Base-by-base conservation (phyloP, 2,888 invertebrate species). In the Sthenelais limicola region DNA sequence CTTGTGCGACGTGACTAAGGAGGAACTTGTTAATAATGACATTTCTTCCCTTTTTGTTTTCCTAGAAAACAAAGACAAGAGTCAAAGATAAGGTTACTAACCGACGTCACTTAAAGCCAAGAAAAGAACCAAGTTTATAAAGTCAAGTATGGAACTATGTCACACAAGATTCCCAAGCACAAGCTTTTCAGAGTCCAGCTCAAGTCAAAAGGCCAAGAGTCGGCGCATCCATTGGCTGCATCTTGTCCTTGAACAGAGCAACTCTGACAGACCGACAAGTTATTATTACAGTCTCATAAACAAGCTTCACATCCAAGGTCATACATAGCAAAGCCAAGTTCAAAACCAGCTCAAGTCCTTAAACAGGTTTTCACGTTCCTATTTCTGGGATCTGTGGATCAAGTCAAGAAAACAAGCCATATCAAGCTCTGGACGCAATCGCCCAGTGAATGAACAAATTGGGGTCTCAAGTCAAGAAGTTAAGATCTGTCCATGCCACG, bases 21-120 rank as follows among this genome's bases (percentile, higher is more conserved):
- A 43, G 43, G 9, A 43, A 43, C 18, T 2, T 67, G 28, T 9
- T 5, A 67, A 28, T 67, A 67, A 67, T 67, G 18, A 43, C 7
- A 18, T 67, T 67, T 28, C 24, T 51, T 68, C 32, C 58, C 52
- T 62, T 68, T 73, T 68, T 73, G 68, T 73, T 56, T 73, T 73
- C 48, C 38, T 68, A 73, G 73, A 73, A 73, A 68, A 47, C 54
- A 68, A 73, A 73, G 73, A 47, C 71, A 71, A 38, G 62, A 62
- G 18, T 49, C 71, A 73, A 68, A 73, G 73, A 68, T 73, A 73
- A 73, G 32, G 68, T 73, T 68, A 67, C 73, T 73, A 73, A 73
- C 73, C 49, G 58, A 47, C 54, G 52, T 73, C 68, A 73, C 73
- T 18, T 68, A 73, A 68, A 62, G n/a, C n/a, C n/a, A n/a, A n/a